Base-by-base conservation (phyloP, 2,888 invertebrate genomes). In the Glyphotaelius pellucidus region DNA sequence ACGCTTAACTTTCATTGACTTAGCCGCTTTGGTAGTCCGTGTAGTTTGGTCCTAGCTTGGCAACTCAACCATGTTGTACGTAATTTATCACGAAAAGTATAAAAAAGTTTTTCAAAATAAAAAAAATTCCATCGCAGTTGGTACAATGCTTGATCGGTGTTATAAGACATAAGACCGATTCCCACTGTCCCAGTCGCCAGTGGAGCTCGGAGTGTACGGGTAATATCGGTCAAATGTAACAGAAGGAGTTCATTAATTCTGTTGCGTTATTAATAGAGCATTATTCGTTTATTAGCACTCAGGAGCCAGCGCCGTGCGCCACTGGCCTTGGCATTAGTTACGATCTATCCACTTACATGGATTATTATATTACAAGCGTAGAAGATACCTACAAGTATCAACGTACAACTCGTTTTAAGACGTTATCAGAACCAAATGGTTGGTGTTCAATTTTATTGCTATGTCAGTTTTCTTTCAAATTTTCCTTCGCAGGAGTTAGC, bases 201-300 rank as follows among this genome's bases (percentile, higher is more conserved):
- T n/a, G 67, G 67, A 67, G 67, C 9, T 0, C 25, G n/a, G n/a
- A 67, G 67, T 67, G 67, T 67, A 5, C 52, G 52, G 19, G 19
- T 19, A 67, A 67, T 67, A 67, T 67, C 67, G 67, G 67, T 67
- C 67, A 67, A 67, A 67, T 67, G 67, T 67, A 25, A 67, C 67
- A 67, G 67, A 67, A 67, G 67, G 67, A 67, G 67, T 67, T 67
- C 67, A 67, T 67, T 67, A 67, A 67, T 67, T 67, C 67, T 67
- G 67, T n/a, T 67, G 67, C 25, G 67, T 67, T 67, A n/a, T 67
- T n/a, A 67, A 67, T 67, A 67, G 67, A 67, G 67, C 67, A n/a
- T n/a, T 67, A 67, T 67, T 67, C 25, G 67, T 67, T 67, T n/a
- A 67, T 25, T 67, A n/a, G 67, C 9, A n/a, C 25, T 67, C 67